These are phyloP conservation scores for Cryptocheilus praepositus DNA, from an alignment of 2,888 invertebrate species.

Conservation along the genomic window DNA sequence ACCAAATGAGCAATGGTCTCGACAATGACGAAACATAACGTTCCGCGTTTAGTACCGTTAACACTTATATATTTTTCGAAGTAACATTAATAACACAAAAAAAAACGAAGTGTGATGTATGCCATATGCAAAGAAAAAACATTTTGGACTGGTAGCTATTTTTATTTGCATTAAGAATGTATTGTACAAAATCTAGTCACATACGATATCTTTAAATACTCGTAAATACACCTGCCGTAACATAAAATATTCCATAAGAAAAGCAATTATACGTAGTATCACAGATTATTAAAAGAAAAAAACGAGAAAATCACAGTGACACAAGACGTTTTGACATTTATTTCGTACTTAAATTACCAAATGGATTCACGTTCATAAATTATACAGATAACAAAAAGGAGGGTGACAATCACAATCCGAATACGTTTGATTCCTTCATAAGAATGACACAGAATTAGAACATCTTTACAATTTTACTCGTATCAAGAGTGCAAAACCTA, in stretches of 20 bases:
- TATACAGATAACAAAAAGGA: constrained; percentile 41
- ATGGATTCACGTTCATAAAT: constrained; percentile 47
- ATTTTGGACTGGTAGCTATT: constrained; percentile 1
- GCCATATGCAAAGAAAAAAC: too few species aligned
- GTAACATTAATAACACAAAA: too few species aligned
- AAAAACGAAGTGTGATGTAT: too few species aligned
- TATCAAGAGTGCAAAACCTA: too few species aligned
- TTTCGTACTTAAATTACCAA: constrained; percentile 52
- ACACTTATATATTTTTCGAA: too few species aligned
- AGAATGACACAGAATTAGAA: too few species aligned
- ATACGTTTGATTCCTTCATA: too few species aligned
- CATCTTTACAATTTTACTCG: too few species aligned
- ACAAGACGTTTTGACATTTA: constrained; percentile 46
- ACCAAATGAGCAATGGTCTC: too few species aligned
- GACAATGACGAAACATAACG: too few species aligned
- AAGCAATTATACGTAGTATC: constrained; percentile 56
- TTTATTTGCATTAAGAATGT: constrained; percentile 56
- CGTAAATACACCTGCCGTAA: constrained; percentile 43
- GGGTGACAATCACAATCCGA: not conserved
- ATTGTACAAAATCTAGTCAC: constrained; percentile 54
- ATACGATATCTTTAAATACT: constrained; percentile 45
- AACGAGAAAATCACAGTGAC: constrained; percentile 58
- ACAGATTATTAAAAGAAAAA: constrained; percentile 50
- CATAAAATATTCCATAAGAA: constrained; percentile 54
- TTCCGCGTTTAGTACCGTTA: too few species aligned